Base-by-base conservation (phyloP, 2,888 invertebrate genomes). In the Thysanoteuthis rhombus region DNA sequence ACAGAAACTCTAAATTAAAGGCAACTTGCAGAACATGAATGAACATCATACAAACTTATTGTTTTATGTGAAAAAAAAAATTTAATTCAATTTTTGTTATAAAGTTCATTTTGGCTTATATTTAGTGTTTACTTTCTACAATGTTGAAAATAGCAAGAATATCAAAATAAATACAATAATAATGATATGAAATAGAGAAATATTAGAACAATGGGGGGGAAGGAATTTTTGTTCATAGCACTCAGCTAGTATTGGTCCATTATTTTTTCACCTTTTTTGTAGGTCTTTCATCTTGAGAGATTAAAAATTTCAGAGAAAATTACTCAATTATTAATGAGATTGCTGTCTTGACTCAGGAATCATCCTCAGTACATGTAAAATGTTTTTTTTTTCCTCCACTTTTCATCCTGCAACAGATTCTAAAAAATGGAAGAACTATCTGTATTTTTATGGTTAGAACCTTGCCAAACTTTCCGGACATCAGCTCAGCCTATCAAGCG, bases 401-500 rank as follows among this genome's bases (percentile, higher is more conserved):
- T 75, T 75, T 75, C 75, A 75, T 75, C 75, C 36, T 75, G n/a
- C n/a, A 75, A 75, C 75, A 75, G 36, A 75, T 75, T n/a, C n/a
- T n/a, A 36, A 75, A 75, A n/a, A 75, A 75, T n/a, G 10, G n/a
- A 75, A n/a, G 19, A n/a, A 1, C n/a, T 12, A n/a, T 75, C 36
- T 36, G 36, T 75, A 75, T 75, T n/a, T 28, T 12, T 42, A 52
- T 22, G 25, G 52, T 52, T 52, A 52, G 75, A 75, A 75, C n/a
- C n/a, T 16, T n/a, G n/a, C n/a, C 3, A n/a, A 75, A 75, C n/a
- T 75, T 75, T 75, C 4, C 75, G 36, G 75, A 10, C 25, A 22
- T n/a, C 75, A n/a, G n/a, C 16, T 93, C 52, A 90, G 58, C 90
- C 92, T 38, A 94, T 90, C 2, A 94, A 90, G 28, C 75, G 93